Base-by-base conservation (phyloP, 2,797 vertebrate species). In the Coccyzus lansbergi region DNA sequence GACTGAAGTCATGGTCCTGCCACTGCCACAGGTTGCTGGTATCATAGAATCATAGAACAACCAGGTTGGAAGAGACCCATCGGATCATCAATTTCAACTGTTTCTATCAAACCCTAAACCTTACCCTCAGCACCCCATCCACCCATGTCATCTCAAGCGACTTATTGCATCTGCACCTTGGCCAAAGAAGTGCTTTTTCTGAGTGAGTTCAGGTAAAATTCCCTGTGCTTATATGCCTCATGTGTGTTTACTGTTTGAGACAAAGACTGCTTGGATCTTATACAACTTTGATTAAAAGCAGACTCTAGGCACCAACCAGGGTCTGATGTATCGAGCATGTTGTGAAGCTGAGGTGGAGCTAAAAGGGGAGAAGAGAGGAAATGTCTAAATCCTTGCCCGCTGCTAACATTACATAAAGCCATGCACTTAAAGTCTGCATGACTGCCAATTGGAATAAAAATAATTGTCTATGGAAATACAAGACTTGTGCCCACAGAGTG, bases 371-470 rank as follows among this genome's bases (percentile, higher is more conserved):
- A 28, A 36, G 16, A 48, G 49, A 13, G 9, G 16, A 5, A 11
- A 26, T 6, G 16, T 4, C 60, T 88, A 0, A 0, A 3, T 28
- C 18, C 62, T 49, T 53, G 21, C 16, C 51, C 18, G 5, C 12
- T 31, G 22, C n/a, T 72, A 15, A 11, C 3, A 0, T 17, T 15
- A 15, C 34, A 48, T 60, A 31, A 38, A 89, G 18, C 26, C 21
- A 10, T 1, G 17, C 22, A 1, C 34, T 71, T 49, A 16, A 8
- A 46, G 14, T 15, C 22, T 28, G 34, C 9, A 20, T 5, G 5
- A 2, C 0, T 56, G 19, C 19, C 77, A 60, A 11, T 29, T 28
- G 49, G 5, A n/a, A 16, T 12, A 1, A 56, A 62, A 58, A 29
- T 3, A 65, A 5, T 51, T n/a, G n/a, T 33, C 20, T 75, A 21